Evolutionary conservation across 1,140 invertebrate genomes (phyloP), one percentile per base, ranked within the genome.

Genomic region (Zaprionus capensis): DNA sequence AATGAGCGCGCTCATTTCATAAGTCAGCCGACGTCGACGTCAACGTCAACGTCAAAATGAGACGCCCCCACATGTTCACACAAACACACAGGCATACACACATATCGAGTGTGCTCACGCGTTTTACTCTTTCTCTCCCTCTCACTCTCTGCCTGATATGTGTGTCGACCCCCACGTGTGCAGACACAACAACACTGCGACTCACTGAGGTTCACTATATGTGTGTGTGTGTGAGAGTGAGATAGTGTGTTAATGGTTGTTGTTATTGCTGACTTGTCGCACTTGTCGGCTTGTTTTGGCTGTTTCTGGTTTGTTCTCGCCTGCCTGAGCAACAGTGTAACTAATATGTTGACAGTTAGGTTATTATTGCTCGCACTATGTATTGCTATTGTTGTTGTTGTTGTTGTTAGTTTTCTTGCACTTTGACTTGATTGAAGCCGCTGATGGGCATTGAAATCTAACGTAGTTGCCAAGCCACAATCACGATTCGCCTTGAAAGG

Each of bases 221-320:
- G 20, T 24, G 20, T 49, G 46, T 24, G 20, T 22, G 20, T 31
- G 31, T 34, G 31, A 3, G 31, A 34, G 31, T 6, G 9, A 49
- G 46, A 20, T 6, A 20, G 17, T 5, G 46, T 79, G 44, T 55
- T 62, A 20, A 63, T 69, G 69, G 56, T 76, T 81, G 70, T 62
- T 75, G 51, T 63, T 56, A 28, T 55, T 83, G 65, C 76, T 82
- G 75, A 46, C 57, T 71, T 63, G 31, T 34, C 51, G 74, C 78
- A 84, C 82, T 85, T 85, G 82, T 84, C 75, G 66, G 70, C 74
- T 80, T 84, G 80, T 82, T 84, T 65, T 81, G 55, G 44, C 64
- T 66, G 38, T 69, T 78, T 84, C 82, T 78, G 46, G 56, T 71
- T 68, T 53, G 36, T 72, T 64, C 81, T 84, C 64, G 41, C 26